Conservation (phyloP, 2,888 invertebrate genomes). For the Trachelus troglodyta region DNA sequence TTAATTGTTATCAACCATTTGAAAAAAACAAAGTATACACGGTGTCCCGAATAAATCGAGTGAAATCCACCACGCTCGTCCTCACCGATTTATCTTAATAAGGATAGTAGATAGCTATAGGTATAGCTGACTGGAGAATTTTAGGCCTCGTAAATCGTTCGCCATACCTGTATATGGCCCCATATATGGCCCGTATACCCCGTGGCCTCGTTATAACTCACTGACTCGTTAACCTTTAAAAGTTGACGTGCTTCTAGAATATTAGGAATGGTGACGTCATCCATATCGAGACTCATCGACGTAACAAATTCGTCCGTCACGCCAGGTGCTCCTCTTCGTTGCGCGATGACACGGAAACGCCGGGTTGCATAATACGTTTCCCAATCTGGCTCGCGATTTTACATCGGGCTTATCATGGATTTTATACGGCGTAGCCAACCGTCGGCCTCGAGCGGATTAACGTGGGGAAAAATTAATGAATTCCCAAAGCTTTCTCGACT, state of each 20-base stretch:
- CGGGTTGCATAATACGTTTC: not conserved
- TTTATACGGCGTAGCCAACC: not conserved
- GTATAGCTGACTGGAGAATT: not conserved
- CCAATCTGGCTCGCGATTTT: not conserved
- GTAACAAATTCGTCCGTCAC: not conserved
- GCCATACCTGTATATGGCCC: not conserved
- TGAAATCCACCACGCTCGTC: not conserved
- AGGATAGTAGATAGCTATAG: not conserved
- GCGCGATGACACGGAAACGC: not conserved
- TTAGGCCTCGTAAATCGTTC: not conserved
- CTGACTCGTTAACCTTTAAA: slow-evolving; percentile 12
- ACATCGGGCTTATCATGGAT: not conserved
- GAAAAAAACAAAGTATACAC: not conserved
- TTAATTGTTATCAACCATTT: not conserved
- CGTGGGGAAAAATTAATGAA: not conserved
- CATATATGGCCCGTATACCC: slow-evolving; percentile 7
- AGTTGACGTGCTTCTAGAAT: not conserved
- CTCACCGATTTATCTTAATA: not conserved
- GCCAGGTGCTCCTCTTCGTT: not conserved
- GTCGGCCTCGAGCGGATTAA: not conserved
- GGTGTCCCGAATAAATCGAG: not conserved
- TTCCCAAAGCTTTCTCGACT: not conserved
- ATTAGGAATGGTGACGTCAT: not conserved
- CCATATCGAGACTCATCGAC: not conserved
- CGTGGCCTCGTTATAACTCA: slow-evolving; percentile 16